phyloP scores from a whole-genome alignment of 2,888 invertebrate genomes.

The Papilio protenor region DNA sequence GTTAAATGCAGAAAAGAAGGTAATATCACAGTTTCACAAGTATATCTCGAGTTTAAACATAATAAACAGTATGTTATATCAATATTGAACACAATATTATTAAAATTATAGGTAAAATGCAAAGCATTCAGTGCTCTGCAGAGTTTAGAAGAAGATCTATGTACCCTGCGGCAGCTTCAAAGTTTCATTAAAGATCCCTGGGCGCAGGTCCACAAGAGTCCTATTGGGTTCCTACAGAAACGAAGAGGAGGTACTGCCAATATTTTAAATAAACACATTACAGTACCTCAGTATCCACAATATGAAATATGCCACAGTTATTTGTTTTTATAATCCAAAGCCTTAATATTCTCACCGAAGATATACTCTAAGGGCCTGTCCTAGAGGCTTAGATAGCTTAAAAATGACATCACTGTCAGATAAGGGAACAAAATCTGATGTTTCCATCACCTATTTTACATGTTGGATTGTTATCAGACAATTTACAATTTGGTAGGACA shows the following conservation, averaged over 20 bases:
- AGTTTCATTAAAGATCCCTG: constrained; percentile 87
- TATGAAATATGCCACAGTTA: neutral
- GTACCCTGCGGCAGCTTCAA: constrained; percentile 90
- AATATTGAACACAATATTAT: neutral
- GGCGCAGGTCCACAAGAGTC: constrained; percentile 92
- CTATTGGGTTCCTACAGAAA: constrained; percentile 93
- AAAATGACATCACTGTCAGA: too few relatives aligned
- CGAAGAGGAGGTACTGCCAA: constrained; percentile 88
- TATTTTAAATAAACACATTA: neutral
- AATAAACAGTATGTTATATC: neutral
- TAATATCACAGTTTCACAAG: constrained; percentile 45
- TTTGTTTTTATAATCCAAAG: neutral
- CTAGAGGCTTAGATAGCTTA: too few relatives aligned
- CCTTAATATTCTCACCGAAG: too few relatives aligned
- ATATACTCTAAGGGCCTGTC: too few relatives aligned
- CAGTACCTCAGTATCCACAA: neutral
- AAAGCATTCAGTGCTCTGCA: constrained; percentile 97
- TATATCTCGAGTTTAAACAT: neutral
- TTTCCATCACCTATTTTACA: too few relatives aligned
- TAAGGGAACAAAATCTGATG: too few relatives aligned
- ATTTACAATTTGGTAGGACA: too few relatives aligned
- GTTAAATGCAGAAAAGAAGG: constrained; percentile 96
- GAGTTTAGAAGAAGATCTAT: constrained; percentile 95
- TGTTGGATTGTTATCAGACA: too few relatives aligned
- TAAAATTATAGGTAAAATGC: constrained; percentile 87